phyloP scores from a whole-genome alignment of 2,113 vertebrate species.

The Macquaria ambigua region DNA sequence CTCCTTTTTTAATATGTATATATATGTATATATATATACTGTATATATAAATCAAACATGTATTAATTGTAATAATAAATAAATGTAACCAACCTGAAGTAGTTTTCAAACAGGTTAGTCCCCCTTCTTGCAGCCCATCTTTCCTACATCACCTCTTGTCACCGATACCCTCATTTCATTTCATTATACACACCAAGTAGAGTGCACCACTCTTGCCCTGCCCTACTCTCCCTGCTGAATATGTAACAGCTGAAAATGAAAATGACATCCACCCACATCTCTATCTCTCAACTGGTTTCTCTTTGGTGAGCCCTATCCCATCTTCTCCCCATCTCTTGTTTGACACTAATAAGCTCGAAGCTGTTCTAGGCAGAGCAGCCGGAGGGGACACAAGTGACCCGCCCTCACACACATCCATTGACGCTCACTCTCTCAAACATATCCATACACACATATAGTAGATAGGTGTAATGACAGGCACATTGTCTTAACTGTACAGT shows the following conservation, averaged over 20 bases:
- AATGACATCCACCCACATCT: constrained; percentile 47
- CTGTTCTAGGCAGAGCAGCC: constrained; percentile 20
- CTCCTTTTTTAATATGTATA: no score
- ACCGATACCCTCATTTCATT: constrained; percentile 20
- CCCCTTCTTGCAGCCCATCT: not conserved
- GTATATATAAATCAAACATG: not conserved
- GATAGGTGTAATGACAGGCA: not conserved
- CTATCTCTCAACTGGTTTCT: constrained; percentile 29
- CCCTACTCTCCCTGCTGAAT: constrained; percentile 41
- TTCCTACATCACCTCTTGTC: constrained; percentile 19
- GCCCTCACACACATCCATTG: not conserved
- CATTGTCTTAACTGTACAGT: not conserved
- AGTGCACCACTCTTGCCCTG: not conserved
- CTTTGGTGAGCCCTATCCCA: constrained; percentile 18
- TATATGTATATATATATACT: no score
- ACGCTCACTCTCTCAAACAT: not conserved
- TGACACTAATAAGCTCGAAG: constrained; percentile 53
- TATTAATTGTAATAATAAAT: constrained; percentile 3
- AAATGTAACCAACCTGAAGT: not conserved
- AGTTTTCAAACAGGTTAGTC: not conserved
- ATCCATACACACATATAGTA: not conserved
- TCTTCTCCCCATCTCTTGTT: constrained; percentile 33
- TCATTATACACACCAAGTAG: constrained; percentile 18
- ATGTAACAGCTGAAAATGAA: constrained; percentile 42
- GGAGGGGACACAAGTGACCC: constrained; percentile 29